Percentiles rank a stretch among this genome's conserved stretches.
Conservation (phyloP, 2,888 invertebrate genomes). For the Papilio elwesi region DNA sequence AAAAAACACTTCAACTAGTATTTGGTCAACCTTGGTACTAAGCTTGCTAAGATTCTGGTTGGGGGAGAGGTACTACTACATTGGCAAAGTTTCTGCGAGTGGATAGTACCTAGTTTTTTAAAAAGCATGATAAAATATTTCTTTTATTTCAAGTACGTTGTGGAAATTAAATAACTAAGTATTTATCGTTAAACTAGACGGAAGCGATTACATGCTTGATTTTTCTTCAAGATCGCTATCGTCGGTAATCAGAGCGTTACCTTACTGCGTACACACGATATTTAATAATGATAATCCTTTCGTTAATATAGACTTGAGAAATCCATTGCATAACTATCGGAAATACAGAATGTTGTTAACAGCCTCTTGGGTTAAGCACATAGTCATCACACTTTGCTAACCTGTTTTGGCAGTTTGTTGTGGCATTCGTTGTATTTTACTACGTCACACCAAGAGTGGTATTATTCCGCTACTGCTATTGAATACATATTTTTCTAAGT, state of each 20-base stretch:
- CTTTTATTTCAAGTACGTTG: neutral
- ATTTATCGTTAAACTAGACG: neutral
- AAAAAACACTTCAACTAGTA: too few species aligned
- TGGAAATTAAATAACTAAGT: neutral
- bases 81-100: too few species aligned
- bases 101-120: too few species aligned
- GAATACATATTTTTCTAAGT: conserved; percentile 4
- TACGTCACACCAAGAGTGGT: neutral
- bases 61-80: too few species aligned
- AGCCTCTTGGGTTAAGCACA: neutral
- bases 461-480: neutral
- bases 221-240: conserved; percentile 14
- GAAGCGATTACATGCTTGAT: neutral
- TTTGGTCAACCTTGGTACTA: too few species aligned
- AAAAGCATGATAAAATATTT: too few species aligned
- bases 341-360: too few species aligned
- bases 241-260: neutral
- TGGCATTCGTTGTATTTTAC: neutral
- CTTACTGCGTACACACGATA: neutral
- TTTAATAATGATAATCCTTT: neutral
- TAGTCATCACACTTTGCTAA: neutral
- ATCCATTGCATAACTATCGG: neutral
- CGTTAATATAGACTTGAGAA: neutral
- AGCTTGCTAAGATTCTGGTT: too few species aligned
- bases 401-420: neutral